These are phyloP conservation scores for Macrocentrus cingulum DNA, from an alignment of 1,140 invertebrate species.

Conservation along the genomic window DNA sequence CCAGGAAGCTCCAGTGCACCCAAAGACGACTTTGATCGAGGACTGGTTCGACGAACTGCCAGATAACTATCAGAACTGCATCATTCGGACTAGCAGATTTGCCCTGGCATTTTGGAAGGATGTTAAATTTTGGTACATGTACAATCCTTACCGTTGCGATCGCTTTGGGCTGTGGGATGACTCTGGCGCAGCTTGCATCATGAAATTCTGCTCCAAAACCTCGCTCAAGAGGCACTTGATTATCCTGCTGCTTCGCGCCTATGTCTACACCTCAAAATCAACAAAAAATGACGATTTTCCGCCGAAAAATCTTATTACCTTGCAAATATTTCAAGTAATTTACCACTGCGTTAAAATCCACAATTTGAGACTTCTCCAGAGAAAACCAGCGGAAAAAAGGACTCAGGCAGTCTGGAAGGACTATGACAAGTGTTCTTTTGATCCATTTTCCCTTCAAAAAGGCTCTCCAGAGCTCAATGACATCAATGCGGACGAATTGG, in stretches of 20 bases:
- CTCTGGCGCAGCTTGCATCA: slow-evolving; percentile 38
- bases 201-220: slow-evolving; percentile 42
- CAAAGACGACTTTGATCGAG: slow-evolving; percentile 30
- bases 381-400: slow-evolving; percentile 16
- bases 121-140: slow-evolving; percentile 47
- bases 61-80: slow-evolving; percentile 36
- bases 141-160: slow-evolving; percentile 48
- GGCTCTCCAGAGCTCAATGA: no score
- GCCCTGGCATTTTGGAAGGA: slow-evolving; percentile 48
- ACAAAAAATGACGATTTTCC: no score
- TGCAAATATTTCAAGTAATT: slow-evolving; percentile 42
- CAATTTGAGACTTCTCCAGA: slow-evolving; percentile 37
- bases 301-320: slow-evolving; percentile 23
- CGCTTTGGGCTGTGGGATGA: slow-evolving; percentile 44
- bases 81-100: slow-evolving; percentile 40
- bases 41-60: slow-evolving; percentile 40
- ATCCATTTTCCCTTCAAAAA: slow-evolving; percentile 26
- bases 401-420: slow-evolving; percentile 24
- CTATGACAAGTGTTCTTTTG: slow-evolving; percentile 30
- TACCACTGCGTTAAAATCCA: slow-evolving; percentile 40
- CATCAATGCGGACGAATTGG: no score
- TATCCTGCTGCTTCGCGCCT: slow-evolving; percentile 40
- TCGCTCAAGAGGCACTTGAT: slow-evolving; percentile 42
- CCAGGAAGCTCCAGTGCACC: slow-evolving; percentile 26
- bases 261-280: no score